phyloP scores from a whole-genome alignment of 1,140 invertebrate species.

The Mactra quadrangularis region DNA sequence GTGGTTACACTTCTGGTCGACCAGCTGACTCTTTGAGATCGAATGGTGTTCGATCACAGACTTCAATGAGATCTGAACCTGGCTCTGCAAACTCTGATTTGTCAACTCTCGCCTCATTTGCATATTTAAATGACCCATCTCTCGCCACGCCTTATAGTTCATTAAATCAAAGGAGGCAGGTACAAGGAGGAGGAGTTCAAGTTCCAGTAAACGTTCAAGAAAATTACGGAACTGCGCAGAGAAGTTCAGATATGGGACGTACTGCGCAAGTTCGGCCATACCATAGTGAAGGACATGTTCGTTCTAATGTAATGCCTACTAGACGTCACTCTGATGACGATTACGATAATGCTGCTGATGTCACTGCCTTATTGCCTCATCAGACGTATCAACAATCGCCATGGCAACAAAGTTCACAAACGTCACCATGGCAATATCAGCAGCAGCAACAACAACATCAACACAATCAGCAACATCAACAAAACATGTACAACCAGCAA shows the following conservation, averaged over 20 bases:
- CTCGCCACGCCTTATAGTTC: slow-evolving; percentile 68
- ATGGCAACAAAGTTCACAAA: slow-evolving; percentile 8
- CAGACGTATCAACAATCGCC: slow-evolving; percentile 35
- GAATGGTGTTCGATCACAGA: slow-evolving; percentile 30
- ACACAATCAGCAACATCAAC: slow-evolving; percentile 58
- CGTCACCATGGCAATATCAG: slow-evolving; percentile 1
- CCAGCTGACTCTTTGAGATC: slow-evolving; percentile 36
- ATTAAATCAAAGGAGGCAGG: slow-evolving; percentile 50
- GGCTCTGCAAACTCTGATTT: slow-evolving; percentile 40
- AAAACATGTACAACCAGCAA: slow-evolving; percentile 31
- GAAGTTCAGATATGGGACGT: neutral
- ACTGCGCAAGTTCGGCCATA: slow-evolving; percentile 45
- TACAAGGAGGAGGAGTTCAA: slow-evolving; percentile 34
- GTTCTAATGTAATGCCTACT: slow-evolving; percentile 38
- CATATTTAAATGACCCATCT: slow-evolving; percentile 48
- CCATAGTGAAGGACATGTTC: neutral
- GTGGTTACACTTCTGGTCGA: slow-evolving; percentile 46
- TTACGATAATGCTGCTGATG: slow-evolving; percentile 77
- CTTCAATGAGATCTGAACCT: slow-evolving; percentile 32
- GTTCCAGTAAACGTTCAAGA: slow-evolving; percentile 45
- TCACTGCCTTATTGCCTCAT: slow-evolving; percentile 69
- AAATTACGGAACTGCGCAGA: slow-evolving; percentile 29
- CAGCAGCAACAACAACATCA: slow-evolving; percentile 60
- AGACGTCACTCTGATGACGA: slow-evolving; percentile 69
- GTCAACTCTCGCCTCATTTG: slow-evolving; percentile 55